Evolutionary conservation across 2,888 invertebrate species (phyloP).

Genomic region (Tyria jacobaeae): DNA sequence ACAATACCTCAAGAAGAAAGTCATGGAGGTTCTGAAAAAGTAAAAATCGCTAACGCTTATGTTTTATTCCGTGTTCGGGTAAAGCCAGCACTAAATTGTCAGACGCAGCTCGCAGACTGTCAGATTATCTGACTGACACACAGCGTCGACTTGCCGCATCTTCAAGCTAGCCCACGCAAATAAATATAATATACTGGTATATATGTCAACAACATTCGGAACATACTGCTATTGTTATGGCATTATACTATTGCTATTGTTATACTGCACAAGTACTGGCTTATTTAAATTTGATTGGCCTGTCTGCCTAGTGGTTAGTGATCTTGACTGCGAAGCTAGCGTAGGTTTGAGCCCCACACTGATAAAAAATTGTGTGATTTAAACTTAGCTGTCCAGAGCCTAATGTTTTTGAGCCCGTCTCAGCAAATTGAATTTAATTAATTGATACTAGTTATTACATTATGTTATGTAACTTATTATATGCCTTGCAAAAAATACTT

Average conservation of each 20-base stretch:
- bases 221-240: neutral
- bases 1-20: neutral
- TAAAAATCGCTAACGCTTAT: conserved; percentile 11
- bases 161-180: conserved; percentile 11
- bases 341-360: no score
- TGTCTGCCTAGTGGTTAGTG: no score
- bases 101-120: conserved; percentile 52
- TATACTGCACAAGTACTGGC: neutral
- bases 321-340: no score
- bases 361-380: no score
- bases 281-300: no score
- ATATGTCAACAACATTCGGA: neutral
- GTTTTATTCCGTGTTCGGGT: conserved; percentile 6
- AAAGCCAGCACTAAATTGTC: conserved; percentile 62
- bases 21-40: neutral
- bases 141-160: conserved; percentile 25
- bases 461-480: no score
- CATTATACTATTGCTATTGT: no score
- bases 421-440: no score
- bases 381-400: no score
- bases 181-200: neutral
- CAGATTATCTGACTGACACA: conserved; percentile 57
- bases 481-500: no score
- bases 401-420: no score
- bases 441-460: no score